phyloP scores from a whole-genome alignment of 2,797 vertebrate genomes.

The Holocentrus rufus region DNA sequence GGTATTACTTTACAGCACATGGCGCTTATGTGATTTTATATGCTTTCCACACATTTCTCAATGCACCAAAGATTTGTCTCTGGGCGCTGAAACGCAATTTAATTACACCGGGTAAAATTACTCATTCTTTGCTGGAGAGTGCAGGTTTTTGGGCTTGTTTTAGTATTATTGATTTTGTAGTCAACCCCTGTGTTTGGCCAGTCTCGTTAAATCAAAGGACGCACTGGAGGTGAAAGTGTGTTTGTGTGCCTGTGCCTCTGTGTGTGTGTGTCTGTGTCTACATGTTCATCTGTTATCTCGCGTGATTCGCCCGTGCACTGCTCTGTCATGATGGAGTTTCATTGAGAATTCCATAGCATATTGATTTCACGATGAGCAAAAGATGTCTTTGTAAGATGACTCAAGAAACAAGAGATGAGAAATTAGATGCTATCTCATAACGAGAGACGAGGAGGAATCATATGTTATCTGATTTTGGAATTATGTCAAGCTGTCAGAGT shows the following conservation, averaged over 20 bases:
- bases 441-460: constrained; percentile 59
- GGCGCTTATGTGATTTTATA: constrained; percentile 45
- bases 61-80: constrained; percentile 40
- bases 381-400: constrained; percentile 70
- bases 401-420: constrained; percentile 59
- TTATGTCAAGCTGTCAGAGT: constrained; percentile 61
- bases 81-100: constrained; percentile 25
- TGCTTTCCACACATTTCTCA: constrained; percentile 51
- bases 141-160: constrained; percentile 22
- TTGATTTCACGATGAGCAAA: constrained; percentile 73
- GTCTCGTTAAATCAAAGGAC: constrained; percentile 40
- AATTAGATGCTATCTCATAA: constrained; percentile 74
- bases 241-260: constrained; percentile 20
- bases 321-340: constrained; percentile 67
- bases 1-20: constrained; percentile 46
- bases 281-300: constrained; percentile 48
- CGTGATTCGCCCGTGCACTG: constrained; percentile 57
- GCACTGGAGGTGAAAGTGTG: constrained; percentile 36
- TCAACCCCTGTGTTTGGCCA: constrained; percentile 21
- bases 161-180: constrained; percentile 37
- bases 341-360: constrained; percentile 51
- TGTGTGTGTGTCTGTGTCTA: constrained; percentile 1
- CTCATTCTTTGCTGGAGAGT: constrained; percentile 48
- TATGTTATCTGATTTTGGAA: constrained; percentile 65
- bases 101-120: constrained; percentile 46